Evolutionary conservation across 2,113 vertebrate genomes (phyloP), one percentile per base, ranked within the genome.

Genomic region (Apaloderma vittatum): DNA sequence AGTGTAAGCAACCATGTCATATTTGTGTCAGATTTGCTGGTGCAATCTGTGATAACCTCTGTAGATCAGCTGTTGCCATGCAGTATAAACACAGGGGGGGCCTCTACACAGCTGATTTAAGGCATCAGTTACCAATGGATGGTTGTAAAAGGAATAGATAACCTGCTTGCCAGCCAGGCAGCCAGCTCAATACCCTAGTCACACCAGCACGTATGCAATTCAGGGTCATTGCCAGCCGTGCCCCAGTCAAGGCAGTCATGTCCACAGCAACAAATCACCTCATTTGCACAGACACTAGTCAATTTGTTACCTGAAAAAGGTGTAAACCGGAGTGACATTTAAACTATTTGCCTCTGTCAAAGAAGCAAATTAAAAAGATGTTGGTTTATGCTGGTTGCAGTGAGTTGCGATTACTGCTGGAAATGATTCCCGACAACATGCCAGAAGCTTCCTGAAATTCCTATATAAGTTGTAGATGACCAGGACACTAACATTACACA

Each of bases 311-410:
- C 68, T 85, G 62, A 88, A 34, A 18, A 75, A 95, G 74, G 70
- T 86, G 43, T 82, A 88, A 97, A 83, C 63, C 66, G 78, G 59
- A 88, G 23, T 94, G 92, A 43, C 79, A 70, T 97, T 95, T 95
- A 90, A 93, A 91, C 89, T 86, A 23, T 92, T 97, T 96, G 30
- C n/a, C 73, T 81, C 82, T 89, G 61, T 86, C 86, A 81, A 94
- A 96, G 49, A 78, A 96, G 93, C 52, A 92, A 97, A 97, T 97
- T 98, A 97, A 94, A 95, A 96, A 92, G 68, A 66, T 36, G 27
- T 68, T 92, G 78, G 11, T 87, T 95, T 87, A 91, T 65, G 48
- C 63, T 85, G 61, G 70, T n/a, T 94, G 80, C 74, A 83, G 57
- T 89, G 63, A 85, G 79, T 65, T 88, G 59, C 62, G 94, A 80